These are phyloP conservation scores for Phragmatobia fuliginosa DNA, from an alignment of 2,888 invertebrate genomes.

Conservation along the genomic window DNA sequence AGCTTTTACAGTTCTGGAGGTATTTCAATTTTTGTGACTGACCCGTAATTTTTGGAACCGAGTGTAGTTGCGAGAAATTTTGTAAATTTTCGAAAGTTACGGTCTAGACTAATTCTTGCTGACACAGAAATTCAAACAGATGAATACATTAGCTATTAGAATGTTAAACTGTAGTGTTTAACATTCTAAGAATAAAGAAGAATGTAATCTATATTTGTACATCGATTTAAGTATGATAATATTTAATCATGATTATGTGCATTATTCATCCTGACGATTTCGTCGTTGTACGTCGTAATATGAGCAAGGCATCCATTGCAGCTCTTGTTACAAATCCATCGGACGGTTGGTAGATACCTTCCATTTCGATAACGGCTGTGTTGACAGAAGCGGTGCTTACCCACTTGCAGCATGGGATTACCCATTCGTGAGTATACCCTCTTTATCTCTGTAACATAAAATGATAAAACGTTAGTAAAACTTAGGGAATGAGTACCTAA, in stretches of 20 bases:
- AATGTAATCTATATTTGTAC: background rate
- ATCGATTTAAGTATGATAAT: background rate
- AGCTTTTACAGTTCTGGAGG: too few species aligned
- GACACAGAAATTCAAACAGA: too few species aligned
- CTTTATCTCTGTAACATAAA: slow-evolving; percentile 17
- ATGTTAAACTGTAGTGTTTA: too few species aligned
- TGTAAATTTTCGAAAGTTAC: background rate
- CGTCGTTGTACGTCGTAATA: slow-evolving; percentile 37
- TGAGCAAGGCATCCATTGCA: slow-evolving; percentile 47
- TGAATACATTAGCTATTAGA: background rate
- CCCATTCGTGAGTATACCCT: slow-evolving; percentile 44
- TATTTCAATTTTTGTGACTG: too few species aligned
- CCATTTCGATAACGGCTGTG: slow-evolving; percentile 42
- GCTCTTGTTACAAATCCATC: slow-evolving; percentile 58
- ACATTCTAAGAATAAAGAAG: background rate
- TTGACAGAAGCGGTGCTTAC: slow-evolving; percentile 54
- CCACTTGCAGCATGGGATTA: slow-evolving; percentile 54
- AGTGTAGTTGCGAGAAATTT: background rate
- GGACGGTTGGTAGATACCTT: slow-evolving; percentile 29
- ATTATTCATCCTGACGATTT: slow-evolving; percentile 24
- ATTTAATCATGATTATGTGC: slow-evolving; percentile 11
- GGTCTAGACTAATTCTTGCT: background rate
- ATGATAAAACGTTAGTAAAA: slow-evolving; percentile 9
- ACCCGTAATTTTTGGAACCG: too few species aligned
- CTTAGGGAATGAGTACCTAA: background rate